Evolutionary conservation across 1,140 invertebrate species (phyloP), one percentile per base, ranked within the genome.

Genomic region (Arion vulgaris): DNA sequence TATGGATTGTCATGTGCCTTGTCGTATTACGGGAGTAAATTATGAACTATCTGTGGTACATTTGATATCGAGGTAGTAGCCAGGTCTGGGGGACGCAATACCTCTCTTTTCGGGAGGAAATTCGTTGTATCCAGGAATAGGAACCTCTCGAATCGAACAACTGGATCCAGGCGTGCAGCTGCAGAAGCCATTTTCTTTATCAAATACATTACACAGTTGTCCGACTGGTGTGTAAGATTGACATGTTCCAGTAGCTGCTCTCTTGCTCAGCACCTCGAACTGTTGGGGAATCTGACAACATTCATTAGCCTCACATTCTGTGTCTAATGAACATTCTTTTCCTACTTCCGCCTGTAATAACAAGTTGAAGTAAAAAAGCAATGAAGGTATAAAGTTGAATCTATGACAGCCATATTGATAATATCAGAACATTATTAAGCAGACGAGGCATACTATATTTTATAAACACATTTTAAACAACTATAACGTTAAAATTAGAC

Each of bases 281-380:
- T 74, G 7, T 15, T 39, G 41, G 17, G 45, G 72, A 15, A 74
- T 74, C 72, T 74, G 72, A 45, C 72, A 74, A n/a, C 72, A 74
- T 28, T 74, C 72, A 2, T 34, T 39, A 1, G 5, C 72, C 2
- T 49, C 72, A 28, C 72, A 74, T 28, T 74, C 38, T 4, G 38
- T 23, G 15, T 41, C 39, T 4, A 17, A 17, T 1, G 41, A 32
- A 49, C 72, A 74, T 15, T 11, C 23, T 28, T 74, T 74, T 39
- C 39, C 72, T 28, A 45, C 72, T 9, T 39, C 36, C 11, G 72
- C 72, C 72, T 74, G 69, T 5, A 62, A 62, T 5, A 62, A n/a
- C 26, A n/a, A 11, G n/a, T n/a, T n/a, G n/a, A n/a, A n/a, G n/a
- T n/a, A n/a, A n/a, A n/a, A n/a, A n/a, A n/a, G n/a, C n/a, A n/a